A percentile compares a stretch with the other conserved stretches of the same genome.
phyloP scores from a whole-genome alignment of 2,113 vertebrate genomes.

The Ibidorhyncha struthersii region DNA sequence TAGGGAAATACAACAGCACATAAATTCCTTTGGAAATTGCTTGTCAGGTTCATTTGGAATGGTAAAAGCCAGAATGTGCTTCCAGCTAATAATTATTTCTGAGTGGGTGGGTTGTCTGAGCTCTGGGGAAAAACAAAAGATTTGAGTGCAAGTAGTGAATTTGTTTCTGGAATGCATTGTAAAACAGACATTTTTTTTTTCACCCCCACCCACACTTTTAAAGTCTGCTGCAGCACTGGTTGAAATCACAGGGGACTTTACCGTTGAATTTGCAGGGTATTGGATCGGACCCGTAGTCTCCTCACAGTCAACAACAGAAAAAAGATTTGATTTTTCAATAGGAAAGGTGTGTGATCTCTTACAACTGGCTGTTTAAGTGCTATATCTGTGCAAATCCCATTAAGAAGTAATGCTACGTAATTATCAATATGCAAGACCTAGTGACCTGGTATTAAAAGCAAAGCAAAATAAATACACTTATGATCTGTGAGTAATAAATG shows the following conservation, averaged over 20 bases:
- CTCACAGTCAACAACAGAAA: background rate
- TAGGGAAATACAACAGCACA: conserved; percentile 49
- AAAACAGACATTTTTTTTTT: background rate
- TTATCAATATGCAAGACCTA: background rate
- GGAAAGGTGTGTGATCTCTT: background rate
- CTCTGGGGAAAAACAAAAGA: conserved; percentile 59
- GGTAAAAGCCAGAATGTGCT: conserved; percentile 53
- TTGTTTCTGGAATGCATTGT: conserved; percentile 10
- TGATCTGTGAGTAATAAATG: background rate
- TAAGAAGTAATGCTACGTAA: background rate
- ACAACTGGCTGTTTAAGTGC: background rate
- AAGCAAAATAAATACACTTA: background rate
- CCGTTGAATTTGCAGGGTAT: background rate
- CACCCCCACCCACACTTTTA: background rate
- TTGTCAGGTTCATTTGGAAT: conserved; percentile 64
- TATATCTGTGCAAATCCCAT: background rate
- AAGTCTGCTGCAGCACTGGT: background rate
- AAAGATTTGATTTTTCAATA: background rate
- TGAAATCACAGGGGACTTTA: background rate
- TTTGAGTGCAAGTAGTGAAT: conserved; percentile 1
- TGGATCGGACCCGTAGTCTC: background rate
- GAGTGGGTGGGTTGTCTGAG: conserved; percentile 35
- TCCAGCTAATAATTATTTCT: conserved; percentile 64
- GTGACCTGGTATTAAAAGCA: background rate
- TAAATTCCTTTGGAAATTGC: conserved; percentile 63